Base-by-base conservation (phyloP, 2,888 invertebrate genomes). In the Drepana falcataria region DNA sequence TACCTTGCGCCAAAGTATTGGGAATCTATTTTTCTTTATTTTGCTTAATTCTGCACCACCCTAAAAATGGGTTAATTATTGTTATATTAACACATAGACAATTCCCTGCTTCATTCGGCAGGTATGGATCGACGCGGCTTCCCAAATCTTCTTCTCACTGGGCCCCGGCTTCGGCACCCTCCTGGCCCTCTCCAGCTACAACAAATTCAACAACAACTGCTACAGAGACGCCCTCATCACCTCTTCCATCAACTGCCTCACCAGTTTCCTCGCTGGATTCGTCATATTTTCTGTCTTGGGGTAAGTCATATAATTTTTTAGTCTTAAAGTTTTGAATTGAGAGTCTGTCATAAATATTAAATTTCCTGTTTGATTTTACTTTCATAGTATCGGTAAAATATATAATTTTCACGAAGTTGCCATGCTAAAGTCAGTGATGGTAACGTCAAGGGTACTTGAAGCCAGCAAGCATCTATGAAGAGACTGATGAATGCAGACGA, bases 81-180 rank as follows among this genome's bases (percentile, higher is more conserved):
- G 21, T 37, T 37, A 37, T 37, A 5, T 4, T 4, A 37, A 37
- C 37, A 37, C 4, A 37, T 37, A 37, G 37, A 4, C 3, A 4
- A 4, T 4, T 37, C 37, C 37, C 37, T 4, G 4, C 37, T 37
- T 5, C 37, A 21, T 21, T 21, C 21, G 21, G 21, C 35, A 96
- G 95, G 96, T 97, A 5, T 98, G 98, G 98, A 96, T 97, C 56
- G 97, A 97, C 79, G 98, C 98, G 0, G 97, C 98, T 0, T 96
- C 97, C 2, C 98, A 98, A 85, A 97, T 97, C 68, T 98, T 98
- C 91, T 98, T 98, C 89, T 97, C 97, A 0, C 89, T 98, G 53
- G 98, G 98, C 21, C 98, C 98, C 0, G 98, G 97, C 2, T 98
- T 98, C 76, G 98, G 98, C 33, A 97, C 97, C 0, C 92, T 98